Base-by-base conservation (phyloP, 2,888 invertebrate species). In the Harpalus rubripes region DNA sequence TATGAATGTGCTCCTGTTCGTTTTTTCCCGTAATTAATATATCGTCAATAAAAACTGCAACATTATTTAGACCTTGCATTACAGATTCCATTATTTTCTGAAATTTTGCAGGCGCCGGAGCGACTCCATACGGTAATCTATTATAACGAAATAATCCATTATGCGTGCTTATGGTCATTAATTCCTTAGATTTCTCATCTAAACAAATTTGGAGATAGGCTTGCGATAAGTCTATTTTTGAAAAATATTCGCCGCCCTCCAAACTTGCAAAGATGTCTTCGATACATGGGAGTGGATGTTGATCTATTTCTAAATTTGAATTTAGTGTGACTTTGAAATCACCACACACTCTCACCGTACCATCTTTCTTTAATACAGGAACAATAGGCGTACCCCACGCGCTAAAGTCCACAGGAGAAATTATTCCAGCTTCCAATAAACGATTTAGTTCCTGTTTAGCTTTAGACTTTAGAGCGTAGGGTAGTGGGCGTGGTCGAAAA, bases 21-120 rank as follows among this genome's bases (percentile, higher is more conserved):
- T 68, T 59, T 44, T 32, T 44, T 3, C 72, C 68, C 1, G 68
- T 59, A 22, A 82, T 82, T 7, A 88, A 86, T 1, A 88, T 82
- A 44, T 88, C 88, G 72, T 88, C 87, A 0, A 87, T 44, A 87
- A 86, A 88, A 0, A 81, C 76, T 0, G 85, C 86, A 0, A 88
- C 87, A 0, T 87, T 88, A 0, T 87, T 86, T 56, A 88, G 85
- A 0, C 86, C 88, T 16, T 85, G 16, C 7, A 88, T 32, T 5
- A 88, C 58, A 0, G 85, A 85, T 82, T 88, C 88, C 87, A 89
- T 89, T 0, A 88, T 58, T 58, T 86, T 85, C 86, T 89, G 88
- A 76, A 89, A 89, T 52, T 89, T 88, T 0, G 87, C 88, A 0
- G 88, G 88, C 0, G 87, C 88, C 32, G 86, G 87, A 1, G 87